Evolutionary conservation across 2,797 vertebrate species (phyloP).

Genomic region (Varecia variegata): DNA sequence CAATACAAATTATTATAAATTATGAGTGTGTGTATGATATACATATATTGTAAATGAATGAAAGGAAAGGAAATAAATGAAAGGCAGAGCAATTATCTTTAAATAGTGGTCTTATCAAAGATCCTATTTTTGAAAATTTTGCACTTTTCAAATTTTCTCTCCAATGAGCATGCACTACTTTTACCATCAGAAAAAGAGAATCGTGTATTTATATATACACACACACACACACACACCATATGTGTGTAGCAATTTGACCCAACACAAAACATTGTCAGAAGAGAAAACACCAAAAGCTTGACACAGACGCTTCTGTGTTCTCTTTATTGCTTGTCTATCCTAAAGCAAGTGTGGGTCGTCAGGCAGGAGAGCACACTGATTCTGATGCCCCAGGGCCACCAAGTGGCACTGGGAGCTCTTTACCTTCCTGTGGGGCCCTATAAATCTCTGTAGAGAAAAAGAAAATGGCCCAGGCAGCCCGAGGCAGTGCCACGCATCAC

Average conservation of each 20-base stretch:
- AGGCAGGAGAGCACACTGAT: no score
- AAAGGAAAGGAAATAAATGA: not conserved
- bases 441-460: fast-evolving
- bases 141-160: not conserved
- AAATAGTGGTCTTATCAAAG: not conserved
- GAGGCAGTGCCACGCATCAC: no score
- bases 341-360: fast-evolving
- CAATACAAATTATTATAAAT: not conserved
- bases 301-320: not conserved
- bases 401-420: fast-evolving
- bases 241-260: not conserved
- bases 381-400: not conserved
- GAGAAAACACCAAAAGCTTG: not conserved
- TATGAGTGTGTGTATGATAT: not conserved
- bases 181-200: not conserved
- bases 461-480: not conserved
- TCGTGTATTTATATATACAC: not conserved
- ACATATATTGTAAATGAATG: not conserved
- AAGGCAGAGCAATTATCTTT: not conserved
- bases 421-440: not conserved
- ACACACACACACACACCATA: not conserved
- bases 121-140: not conserved
- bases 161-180: not conserved
- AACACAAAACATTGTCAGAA: not conserved
- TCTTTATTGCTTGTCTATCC: not conserved